Percentiles rank a stretch among this genome's conserved stretches.
Evolutionary conservation across 2,113 vertebrate species (phyloP).

Genomic region (Centrocercus urophasianus): DNA sequence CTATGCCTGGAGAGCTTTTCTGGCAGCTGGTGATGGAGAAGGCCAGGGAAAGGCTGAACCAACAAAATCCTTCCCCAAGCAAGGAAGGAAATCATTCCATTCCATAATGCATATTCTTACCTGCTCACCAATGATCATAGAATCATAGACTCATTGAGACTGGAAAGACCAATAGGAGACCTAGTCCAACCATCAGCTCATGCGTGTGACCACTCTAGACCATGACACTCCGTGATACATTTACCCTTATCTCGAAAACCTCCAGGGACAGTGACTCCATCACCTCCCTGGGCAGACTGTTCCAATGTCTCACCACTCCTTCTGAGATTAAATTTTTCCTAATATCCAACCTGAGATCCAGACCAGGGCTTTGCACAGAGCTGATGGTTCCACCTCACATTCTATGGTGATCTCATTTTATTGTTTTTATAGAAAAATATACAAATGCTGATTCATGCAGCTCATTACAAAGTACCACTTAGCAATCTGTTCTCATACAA

Average conservation of each 20-base stretch:
- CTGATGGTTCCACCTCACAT: fast-evolving
- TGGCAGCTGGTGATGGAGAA: fast-evolving
- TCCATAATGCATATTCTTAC: fast-evolving
- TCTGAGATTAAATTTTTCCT: no score
- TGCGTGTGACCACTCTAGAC: no score
- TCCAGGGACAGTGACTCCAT: no score
- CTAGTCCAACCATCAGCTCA: no score
- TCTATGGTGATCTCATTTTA: background rate
- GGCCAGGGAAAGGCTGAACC: background rate
- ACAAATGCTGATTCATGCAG: background rate
- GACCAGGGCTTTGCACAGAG: background rate
- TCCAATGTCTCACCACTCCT: no score
- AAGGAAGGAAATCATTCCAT: fast-evolving
- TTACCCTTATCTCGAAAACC: no score
- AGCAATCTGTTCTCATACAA: background rate
- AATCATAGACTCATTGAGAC: no score
- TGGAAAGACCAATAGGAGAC: no score
- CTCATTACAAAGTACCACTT: background rate
- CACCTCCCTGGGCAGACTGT: no score
- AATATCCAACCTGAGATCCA: no score
- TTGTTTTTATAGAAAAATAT: background rate
- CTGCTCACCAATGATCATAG: background rate
- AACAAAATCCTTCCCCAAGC: background rate
- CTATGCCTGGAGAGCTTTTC: background rate
- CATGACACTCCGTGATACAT: no score